Conservation (phyloP, 2,888 invertebrate species). For the Actias luna region DNA sequence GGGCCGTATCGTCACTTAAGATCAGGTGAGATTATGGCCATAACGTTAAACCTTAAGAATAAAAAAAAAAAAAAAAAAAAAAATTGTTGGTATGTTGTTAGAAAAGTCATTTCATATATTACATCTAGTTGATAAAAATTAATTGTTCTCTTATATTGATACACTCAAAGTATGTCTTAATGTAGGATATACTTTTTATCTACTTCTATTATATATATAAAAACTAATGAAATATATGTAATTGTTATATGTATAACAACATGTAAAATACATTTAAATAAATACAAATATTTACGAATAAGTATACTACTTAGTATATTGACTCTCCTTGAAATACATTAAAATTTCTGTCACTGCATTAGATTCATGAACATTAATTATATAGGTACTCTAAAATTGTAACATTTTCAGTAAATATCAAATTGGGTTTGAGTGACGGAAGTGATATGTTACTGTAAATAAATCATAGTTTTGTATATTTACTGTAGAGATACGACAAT, state of each 20-base stretch:
- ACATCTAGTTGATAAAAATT: too few species aligned
- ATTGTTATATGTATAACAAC: not conserved
- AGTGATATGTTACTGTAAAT: constrained; percentile 4
- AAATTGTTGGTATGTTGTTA: not conserved
- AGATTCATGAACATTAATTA: not conserved
- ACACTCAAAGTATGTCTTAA: too few species aligned
- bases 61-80: too few species aligned
- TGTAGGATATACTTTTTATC: too few species aligned
- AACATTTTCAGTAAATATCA: constrained; percentile 1
- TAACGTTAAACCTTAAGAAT: too few species aligned
- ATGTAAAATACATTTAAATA: not conserved
- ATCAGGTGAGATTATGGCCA: too few species aligned
- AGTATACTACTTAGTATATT: constrained; percentile 1
- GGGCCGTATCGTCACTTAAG: too few species aligned
- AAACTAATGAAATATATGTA: not conserved
- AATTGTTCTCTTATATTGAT: too few species aligned
- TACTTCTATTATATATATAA: too few species aligned
- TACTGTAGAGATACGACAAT: not conserved
- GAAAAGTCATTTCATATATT: not conserved
- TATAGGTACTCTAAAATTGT: not conserved
- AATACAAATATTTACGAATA: not conserved
- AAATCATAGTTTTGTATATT: constrained; percentile 2
- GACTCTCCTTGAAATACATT: not conserved
- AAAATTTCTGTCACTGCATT: constrained; percentile 1
- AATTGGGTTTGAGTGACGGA: not conserved